Conservation (phyloP, 35 echinoderm and acorn worm genomes). For the Ophiothrix spiculata region DNA sequence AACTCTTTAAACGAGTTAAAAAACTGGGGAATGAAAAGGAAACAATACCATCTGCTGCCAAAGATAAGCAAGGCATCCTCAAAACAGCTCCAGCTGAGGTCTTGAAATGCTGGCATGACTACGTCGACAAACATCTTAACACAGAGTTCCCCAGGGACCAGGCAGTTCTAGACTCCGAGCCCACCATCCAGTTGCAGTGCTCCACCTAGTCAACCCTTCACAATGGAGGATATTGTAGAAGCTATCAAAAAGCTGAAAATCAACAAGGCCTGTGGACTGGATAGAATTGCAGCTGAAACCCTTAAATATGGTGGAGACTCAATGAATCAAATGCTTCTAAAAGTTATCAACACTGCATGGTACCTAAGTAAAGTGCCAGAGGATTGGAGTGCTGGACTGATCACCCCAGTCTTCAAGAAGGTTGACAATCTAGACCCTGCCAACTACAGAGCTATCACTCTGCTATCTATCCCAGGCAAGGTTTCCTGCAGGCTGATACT, state of each 20-base stretch:
- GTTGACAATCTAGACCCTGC: no score
- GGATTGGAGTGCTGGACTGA: no score
- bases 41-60: slow-evolving; percentile 17
- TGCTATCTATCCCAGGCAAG: no score
- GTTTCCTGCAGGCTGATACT: no score
- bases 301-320: background rate
- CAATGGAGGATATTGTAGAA: slow-evolving; percentile 3
- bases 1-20: background rate
- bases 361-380: no score
- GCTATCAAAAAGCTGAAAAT: slow-evolving; percentile 27
- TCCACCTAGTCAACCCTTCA: slow-evolving; percentile 4
- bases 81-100: slow-evolving; percentile 25
- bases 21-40: slow-evolving; percentile 11
- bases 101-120: no score
- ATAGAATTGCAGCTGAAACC: slow-evolving; percentile 41
- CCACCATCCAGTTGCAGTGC: background rate
- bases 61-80: no score
- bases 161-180: background rate
- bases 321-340: background rate
- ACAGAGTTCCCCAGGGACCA: slow-evolving; percentile 20
- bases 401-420: no score
- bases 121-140: no score
- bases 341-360: no score
- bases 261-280: slow-evolving; percentile 34
- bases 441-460: no score